phyloP scores from a whole-genome alignment of 2,113 vertebrate species.

The Crocuta crocuta region DNA sequence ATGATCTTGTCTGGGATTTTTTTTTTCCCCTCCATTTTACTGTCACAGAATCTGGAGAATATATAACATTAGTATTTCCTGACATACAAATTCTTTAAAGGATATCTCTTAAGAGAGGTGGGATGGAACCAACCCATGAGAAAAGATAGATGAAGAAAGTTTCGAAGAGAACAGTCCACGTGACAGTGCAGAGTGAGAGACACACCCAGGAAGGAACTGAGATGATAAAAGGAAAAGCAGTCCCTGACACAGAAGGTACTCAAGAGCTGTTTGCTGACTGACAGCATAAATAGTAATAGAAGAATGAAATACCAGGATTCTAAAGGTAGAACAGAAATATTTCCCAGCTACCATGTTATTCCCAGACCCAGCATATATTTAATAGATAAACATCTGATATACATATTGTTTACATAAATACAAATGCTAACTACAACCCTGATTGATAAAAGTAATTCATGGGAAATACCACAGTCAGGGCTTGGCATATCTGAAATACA shows the following conservation, averaged over 20 bases:
- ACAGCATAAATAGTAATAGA: not conserved
- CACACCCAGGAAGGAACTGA: not conserved
- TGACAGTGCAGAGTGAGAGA: not conserved
- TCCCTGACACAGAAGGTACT: not conserved
- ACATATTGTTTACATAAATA: not conserved
- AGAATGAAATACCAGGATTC: not conserved
- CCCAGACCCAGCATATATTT: not conserved
- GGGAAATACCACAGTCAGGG: not conserved
- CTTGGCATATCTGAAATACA: not conserved
- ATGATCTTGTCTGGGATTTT: not conserved
- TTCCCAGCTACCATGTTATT: not conserved
- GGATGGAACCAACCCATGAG: not conserved
- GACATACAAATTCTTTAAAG: slow-evolving; percentile 5
- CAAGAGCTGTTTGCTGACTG: not conserved
- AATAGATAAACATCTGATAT: slow-evolving; percentile 45
- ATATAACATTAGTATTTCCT: not conserved
- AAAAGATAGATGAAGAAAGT: not conserved
- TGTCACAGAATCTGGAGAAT: not conserved
- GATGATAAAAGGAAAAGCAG: not conserved
- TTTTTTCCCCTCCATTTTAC: not conserved
- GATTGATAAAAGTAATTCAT: slow-evolving; percentile 17
- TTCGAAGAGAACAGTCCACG: not conserved
- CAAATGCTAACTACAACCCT: not conserved
- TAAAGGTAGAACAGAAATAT: not conserved
- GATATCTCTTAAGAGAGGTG: not conserved